Percentiles rank a stretch among this genome's conserved stretches.
Evolutionary conservation across 2,797 vertebrate species (phyloP).

Genomic region (Hipposideros larvatus): DNA sequence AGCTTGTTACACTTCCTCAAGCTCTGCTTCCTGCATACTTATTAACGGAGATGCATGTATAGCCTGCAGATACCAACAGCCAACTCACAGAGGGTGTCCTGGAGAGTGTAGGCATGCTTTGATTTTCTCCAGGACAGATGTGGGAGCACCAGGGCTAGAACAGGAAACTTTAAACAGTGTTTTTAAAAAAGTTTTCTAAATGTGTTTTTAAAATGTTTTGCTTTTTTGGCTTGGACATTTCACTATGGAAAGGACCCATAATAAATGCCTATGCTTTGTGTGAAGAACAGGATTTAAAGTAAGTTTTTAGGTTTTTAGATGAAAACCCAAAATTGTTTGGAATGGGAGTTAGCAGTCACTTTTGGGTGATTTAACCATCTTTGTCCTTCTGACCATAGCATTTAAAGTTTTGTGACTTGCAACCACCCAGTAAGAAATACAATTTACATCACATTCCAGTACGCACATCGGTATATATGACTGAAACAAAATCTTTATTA

Average conservation of each 20-base stretch:
- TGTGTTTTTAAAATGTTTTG: not conserved
- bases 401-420: not conserved
- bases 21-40: not conserved
- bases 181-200: not conserved
- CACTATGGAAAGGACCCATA: not conserved
- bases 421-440: no score
- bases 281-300: not conserved
- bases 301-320: not conserved
- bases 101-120: not conserved
- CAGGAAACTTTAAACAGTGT: not conserved
- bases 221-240: not conserved
- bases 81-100: not conserved
- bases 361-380: not conserved
- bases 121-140: not conserved
- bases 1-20: not conserved
- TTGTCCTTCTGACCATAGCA: not conserved
- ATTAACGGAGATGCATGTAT: not conserved
- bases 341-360: not conserved
- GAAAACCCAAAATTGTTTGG: not conserved
- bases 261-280: not conserved
- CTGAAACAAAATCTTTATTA: not conserved
- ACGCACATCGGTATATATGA: not conserved
- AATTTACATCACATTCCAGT: not conserved
- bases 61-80: not conserved
- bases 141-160: not conserved